Base-by-base conservation (phyloP, 1,140 invertebrate species). In the Achatina immaculata region DNA sequence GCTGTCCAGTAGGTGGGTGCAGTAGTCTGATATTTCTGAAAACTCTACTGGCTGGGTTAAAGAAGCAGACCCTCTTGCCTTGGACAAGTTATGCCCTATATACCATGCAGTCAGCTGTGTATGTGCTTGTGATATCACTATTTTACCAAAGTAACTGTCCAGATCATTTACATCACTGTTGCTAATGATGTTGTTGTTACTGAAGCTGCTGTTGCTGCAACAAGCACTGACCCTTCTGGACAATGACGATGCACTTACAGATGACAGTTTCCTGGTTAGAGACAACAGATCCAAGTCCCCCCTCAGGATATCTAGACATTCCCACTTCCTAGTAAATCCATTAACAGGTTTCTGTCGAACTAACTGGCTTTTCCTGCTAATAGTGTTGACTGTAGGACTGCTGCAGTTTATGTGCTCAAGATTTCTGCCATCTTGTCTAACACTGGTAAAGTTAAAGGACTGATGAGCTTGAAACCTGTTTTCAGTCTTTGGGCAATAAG, bases 361-460 rank as follows among this genome's bases (percentile, higher is more conserved):
- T 69, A 78, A 76, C 31, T 76, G 74, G 51, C 40, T 76, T 38
- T 34, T 58, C 40, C 80, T 83, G 66, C 71, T 80, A 51, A 78
- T 73, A 36, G 31, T 43, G 31, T 55, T 74, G 21, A 48, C 14
- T 2, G 11, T n/a, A 42, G 6, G 6, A 45, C 72, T 80, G 2
- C 81, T 77, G 51, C 66, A 81, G 72, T 74, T 80, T n/a, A 51
- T 78, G 51, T 77, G 85, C n/a, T 82, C 82, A 69, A 11, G n/a
- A 14, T 42, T 45, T 1, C 38, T 4, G 7, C 38, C n/a, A 28
- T 42, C 68, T 24, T 6, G 36, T 6, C 6, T 45, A 71, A 42
- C 40, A 42, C 68, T 71, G 38, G 14, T 31, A 3, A 68, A 24
- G 71, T 48, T 48, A 48, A 51, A 0, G 34, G 14, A 34, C 6